Evolutionary conservation across 2,113 vertebrate species (phyloP).

Genomic region (Microcebus lehilahytsara): DNA sequence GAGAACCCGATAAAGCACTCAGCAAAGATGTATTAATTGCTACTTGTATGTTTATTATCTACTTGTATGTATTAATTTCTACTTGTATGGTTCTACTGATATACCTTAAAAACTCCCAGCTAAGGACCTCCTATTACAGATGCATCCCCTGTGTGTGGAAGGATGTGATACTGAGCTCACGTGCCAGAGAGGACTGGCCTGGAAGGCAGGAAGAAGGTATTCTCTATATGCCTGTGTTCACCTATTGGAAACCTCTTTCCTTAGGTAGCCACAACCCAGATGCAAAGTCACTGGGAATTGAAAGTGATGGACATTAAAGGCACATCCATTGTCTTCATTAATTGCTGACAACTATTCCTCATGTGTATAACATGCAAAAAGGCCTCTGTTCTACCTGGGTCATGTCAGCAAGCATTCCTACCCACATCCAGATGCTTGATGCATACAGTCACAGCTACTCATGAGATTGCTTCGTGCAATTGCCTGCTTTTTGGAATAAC

Average conservation of each 20-base stretch:
- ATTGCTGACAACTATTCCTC: background rate
- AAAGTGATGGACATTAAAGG: background rate
- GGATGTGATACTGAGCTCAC: background rate
- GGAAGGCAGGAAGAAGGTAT: background rate
- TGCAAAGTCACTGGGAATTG: background rate
- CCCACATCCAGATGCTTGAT: background rate
- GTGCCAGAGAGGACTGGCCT: background rate
- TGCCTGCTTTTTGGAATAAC: background rate
- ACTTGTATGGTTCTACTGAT: background rate
- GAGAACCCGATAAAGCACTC: background rate
- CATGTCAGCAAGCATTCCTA: background rate
- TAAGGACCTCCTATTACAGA: background rate
- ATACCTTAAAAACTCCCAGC: background rate
- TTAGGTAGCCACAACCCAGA: background rate
- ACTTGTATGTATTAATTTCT: background rate
- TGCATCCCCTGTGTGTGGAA: background rate
- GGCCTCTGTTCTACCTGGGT: background rate
- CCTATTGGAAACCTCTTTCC: background rate
- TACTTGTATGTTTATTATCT: background rate
- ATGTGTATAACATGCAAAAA: too few relatives aligned
- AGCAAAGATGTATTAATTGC: background rate
- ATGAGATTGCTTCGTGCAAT: background rate
- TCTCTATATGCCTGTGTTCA: background rate
- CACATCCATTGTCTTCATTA: too few relatives aligned
- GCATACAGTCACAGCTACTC: background rate